Evolutionary conservation across 2,888 invertebrate genomes (phyloP).

Genomic region (Ectemnius continuus): DNA sequence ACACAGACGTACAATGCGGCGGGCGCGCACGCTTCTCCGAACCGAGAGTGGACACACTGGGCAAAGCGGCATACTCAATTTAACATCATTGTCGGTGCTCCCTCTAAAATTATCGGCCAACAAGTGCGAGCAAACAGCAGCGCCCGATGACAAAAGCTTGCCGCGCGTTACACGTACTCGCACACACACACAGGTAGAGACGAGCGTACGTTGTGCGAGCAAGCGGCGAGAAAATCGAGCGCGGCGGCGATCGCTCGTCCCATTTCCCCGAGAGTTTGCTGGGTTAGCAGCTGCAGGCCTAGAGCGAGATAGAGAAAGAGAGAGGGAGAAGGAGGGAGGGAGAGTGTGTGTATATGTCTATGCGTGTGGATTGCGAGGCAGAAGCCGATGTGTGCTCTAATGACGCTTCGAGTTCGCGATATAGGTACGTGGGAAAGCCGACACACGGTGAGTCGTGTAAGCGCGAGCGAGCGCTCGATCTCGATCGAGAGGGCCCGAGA

Average conservation of each 20-base stretch:
- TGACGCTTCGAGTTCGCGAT: conserved; percentile 37
- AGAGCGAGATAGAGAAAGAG: too few relatives aligned
- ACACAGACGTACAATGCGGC: too few relatives aligned
- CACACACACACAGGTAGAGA: background rate
- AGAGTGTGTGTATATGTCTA: too few relatives aligned
- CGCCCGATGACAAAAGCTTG: too few relatives aligned
- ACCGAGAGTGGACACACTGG: too few relatives aligned
- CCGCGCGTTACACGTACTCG: background rate
- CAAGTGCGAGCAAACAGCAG: too few relatives aligned
- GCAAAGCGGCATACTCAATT: too few relatives aligned
- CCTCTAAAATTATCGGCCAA: too few relatives aligned
- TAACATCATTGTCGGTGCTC: too few relatives aligned
- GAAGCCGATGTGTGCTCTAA: conserved; percentile 39
- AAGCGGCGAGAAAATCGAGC: background rate
- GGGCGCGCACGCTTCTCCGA: too few relatives aligned
- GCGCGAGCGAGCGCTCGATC: background rate
- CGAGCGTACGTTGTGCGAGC: background rate
- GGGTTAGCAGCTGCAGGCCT: background rate
- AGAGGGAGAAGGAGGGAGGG: too few relatives aligned
- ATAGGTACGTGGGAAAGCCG: conserved; percentile 60
- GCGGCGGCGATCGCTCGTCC: background rate
- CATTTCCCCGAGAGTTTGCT: conserved; percentile 2
- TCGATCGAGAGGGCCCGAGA: too few relatives aligned
- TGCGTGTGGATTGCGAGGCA: conserved; percentile 19
- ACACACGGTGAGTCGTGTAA: conserved; percentile 13